phyloP scores from a whole-genome alignment of 64 coral and sea anemone genomes.

The Montipora sp. region DNA sequence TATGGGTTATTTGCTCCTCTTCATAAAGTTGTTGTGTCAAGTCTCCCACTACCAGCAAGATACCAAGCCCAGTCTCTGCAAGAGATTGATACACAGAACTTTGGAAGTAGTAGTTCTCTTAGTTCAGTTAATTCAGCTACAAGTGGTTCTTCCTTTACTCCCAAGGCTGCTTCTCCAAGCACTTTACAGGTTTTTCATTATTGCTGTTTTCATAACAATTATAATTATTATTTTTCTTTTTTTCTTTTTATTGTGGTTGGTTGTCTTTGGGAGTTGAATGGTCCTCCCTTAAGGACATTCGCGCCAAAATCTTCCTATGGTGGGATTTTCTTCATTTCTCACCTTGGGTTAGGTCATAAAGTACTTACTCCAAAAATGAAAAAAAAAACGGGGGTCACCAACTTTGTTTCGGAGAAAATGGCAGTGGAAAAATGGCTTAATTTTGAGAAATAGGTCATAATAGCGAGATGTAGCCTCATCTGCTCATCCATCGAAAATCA shows the following conservation, averaged over 20 bases:
- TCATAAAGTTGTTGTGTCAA: slow-evolving; percentile 61
- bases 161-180: background rate
- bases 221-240: background rate
- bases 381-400: no score
- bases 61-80: slow-evolving; percentile 17
- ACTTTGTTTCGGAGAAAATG: no score
- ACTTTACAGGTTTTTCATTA: slow-evolving; percentile 22
- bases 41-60: slow-evolving; percentile 41
- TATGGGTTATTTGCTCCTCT: slow-evolving; percentile 75
- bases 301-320: no score
- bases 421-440: no score
- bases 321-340: no score
- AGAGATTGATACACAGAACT: background rate
- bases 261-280: no score
- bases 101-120: slow-evolving; percentile 46
- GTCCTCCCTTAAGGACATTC: no score
- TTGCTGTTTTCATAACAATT: background rate
- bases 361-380: no score
- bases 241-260: background rate
- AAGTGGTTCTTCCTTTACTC: slow-evolving; percentile 8
- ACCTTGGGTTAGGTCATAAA: no score
- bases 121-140: slow-evolving; percentile 33
- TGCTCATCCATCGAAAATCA: no score
- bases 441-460: no score
- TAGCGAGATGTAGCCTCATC: no score